Evolutionary conservation across 2,797 vertebrate species (phyloP), one percentile per base, ranked within the genome.

Genomic region (Cryptoblepharus egeriae): DNA sequence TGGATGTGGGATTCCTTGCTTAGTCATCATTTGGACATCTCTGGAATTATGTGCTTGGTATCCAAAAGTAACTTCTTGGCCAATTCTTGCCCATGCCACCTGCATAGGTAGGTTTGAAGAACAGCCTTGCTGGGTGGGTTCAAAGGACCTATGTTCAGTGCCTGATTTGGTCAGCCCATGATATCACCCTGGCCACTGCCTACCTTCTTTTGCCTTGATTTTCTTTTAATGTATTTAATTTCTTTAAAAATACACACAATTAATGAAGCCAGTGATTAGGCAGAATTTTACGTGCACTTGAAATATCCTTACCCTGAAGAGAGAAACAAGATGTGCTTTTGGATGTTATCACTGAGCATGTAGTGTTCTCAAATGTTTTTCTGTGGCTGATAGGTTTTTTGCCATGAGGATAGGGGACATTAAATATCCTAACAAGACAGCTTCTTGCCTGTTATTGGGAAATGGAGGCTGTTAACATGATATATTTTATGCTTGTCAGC

Each of bases 401-500:
- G 4, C 20, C n/a, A 65, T 76, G 76, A 67, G 42, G 39, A 49
- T 6, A 3, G 71, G 52, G 75, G n/a, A 24, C 71, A 64, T 75
- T 75, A 24, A n/a, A 5, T 52, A 57, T 37, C 79, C 86, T 90
- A 88, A 91, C 91, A 85, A 90, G 77, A 80, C 28, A 74, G 7
- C 13, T 84, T 87, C 79, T 79, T 81, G 83, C 72, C 64, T 0
- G 1, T 49, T 32, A 80, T 30, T 81, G 57, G 57, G 22, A 58
- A 58, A 91, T 82, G 65, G 75, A 3, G 52, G 42, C 74, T 76
- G 76, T 67, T 88, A 88, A 64, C 57, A 5, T 82, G 79, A 13
- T 76, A 71, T 71, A 74, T 81, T 76, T 85, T 61, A 87, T 42
- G 81, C 81, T 81, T 82, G 88, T 60, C 84, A 90, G 35, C 35